Conservation (phyloP, 2,797 vertebrate genomes). For the Rhynchonycteris naso region DNA sequence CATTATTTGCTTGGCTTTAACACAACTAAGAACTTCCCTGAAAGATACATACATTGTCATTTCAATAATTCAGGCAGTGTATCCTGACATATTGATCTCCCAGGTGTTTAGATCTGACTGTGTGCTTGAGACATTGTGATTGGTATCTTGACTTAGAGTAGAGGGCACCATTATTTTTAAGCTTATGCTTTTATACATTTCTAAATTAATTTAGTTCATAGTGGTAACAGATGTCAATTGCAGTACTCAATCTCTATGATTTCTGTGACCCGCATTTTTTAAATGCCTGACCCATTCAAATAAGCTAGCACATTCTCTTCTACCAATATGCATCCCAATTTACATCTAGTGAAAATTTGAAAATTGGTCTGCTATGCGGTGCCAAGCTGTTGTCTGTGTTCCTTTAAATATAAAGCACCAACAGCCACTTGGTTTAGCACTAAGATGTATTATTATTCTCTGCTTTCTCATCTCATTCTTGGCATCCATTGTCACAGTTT, state of each 20-base stretch:
- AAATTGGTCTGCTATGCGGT: not conserved
- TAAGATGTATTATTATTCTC: not conserved
- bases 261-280: not conserved
- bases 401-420: not conserved
- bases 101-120: not conserved
- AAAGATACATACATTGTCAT: not conserved
- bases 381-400: not conserved
- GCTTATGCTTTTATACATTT: not conserved
- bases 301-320: not conserved
- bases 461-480: not conserved
- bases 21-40: not conserved
- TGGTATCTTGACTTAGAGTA: not conserved
- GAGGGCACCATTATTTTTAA: not conserved
- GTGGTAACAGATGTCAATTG: not conserved
- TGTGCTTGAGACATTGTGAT: not conserved
- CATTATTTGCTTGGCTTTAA: not conserved
- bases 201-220: not conserved
- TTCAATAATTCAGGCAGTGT: not conserved
- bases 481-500: not conserved
- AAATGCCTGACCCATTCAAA: not conserved
- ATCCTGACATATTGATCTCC: not conserved
- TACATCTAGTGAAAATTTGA: not conserved
- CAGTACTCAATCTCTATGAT: not conserved
- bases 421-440: too few species aligned
- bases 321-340: not conserved